Percentiles rank a stretch among this genome's conserved stretches.
Evolutionary conservation across 92 coral and sea anemone species (phyloP).

Genomic region (Actinostola sp.): DNA sequence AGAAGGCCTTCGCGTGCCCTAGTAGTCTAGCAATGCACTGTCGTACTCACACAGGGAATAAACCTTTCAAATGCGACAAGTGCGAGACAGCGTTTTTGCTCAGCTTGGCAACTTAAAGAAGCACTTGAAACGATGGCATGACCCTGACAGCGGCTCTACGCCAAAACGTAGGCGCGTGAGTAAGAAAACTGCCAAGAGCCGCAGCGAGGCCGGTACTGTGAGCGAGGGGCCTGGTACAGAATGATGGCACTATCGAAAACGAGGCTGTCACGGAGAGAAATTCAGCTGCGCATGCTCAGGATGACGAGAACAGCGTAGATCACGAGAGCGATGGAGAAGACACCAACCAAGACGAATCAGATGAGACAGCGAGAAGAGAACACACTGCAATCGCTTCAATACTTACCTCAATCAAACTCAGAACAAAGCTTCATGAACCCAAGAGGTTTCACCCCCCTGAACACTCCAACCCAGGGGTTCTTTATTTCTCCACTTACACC

Average conservation of each 20-base stretch:
- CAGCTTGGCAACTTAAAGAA: slow-evolving; percentile 86
- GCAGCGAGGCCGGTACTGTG: neutral
- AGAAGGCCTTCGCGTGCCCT: slow-evolving; percentile 85
- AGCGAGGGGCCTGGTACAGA: slow-evolving; percentile 7
- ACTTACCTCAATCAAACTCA: slow-evolving; percentile 24
- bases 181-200: slow-evolving; percentile 18
- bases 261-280: slow-evolving; percentile 7
- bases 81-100: slow-evolving; percentile 73
- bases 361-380: slow-evolving; percentile 11
- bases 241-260: neutral
- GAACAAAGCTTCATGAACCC: slow-evolving; percentile 12
- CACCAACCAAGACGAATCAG: neutral
- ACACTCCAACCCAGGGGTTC: slow-evolving; percentile 63
- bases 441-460: slow-evolving; percentile 63
- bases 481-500: slow-evolving; percentile 63
- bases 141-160: slow-evolving; percentile 13
- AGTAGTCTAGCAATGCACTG: slow-evolving; percentile 93
- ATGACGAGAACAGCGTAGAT: neutral
- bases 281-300: neutral
- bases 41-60: slow-evolving; percentile 74
- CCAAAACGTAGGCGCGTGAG: slow-evolving; percentile 12
- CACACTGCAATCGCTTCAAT: slow-evolving; percentile 38
- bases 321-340: slow-evolving; percentile 13
- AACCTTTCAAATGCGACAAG: slow-evolving; percentile 69
- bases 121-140: slow-evolving; percentile 77